Percentiles rank a stretch among this genome's conserved stretches.
These are phyloP conservation scores for Musca vetustissima DNA, from an alignment of 1,140 invertebrate genomes.

Conservation along the genomic window DNA sequence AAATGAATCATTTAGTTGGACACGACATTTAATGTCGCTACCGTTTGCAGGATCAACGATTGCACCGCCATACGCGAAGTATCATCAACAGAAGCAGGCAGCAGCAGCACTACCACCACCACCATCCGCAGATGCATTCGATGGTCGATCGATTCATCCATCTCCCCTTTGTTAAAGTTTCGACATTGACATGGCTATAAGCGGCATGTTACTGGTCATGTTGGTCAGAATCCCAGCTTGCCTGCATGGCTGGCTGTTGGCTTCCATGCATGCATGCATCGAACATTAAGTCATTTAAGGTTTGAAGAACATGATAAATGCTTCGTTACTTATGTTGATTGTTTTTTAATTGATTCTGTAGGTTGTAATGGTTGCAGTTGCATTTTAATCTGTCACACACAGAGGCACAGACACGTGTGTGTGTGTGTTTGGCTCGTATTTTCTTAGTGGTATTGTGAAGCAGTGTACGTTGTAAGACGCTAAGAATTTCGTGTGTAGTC, in stretches of 20 bases:
- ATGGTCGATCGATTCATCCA: not conserved
- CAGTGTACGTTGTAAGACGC: too few species aligned
- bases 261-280: too few species aligned
- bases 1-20: constrained; percentile 20
- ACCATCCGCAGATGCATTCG: too few species aligned
- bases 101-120: too few species aligned
- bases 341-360: constrained; percentile 22
- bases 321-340: constrained; percentile 16
- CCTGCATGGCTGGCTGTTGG: not conserved
- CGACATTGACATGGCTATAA: not conserved
- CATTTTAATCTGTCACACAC: too few species aligned
- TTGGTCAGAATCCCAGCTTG: not conserved
- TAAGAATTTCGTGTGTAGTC: too few species aligned
- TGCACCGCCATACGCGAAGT: not conserved
- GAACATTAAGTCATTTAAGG: constrained; percentile 22
- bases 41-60: not conserved
- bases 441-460: too few species aligned
- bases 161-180: not conserved
- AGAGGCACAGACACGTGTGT: too few species aligned
- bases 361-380: too few species aligned
- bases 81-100: too few species aligned
- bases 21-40: constrained; percentile 21
- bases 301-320: constrained; percentile 20
- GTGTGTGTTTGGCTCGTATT: too few species aligned
- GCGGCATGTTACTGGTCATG: not conserved